These are phyloP conservation scores for Otolemur garnettii DNA, from an alignment of 2,113 vertebrate genomes.

Conservation along the genomic window DNA sequence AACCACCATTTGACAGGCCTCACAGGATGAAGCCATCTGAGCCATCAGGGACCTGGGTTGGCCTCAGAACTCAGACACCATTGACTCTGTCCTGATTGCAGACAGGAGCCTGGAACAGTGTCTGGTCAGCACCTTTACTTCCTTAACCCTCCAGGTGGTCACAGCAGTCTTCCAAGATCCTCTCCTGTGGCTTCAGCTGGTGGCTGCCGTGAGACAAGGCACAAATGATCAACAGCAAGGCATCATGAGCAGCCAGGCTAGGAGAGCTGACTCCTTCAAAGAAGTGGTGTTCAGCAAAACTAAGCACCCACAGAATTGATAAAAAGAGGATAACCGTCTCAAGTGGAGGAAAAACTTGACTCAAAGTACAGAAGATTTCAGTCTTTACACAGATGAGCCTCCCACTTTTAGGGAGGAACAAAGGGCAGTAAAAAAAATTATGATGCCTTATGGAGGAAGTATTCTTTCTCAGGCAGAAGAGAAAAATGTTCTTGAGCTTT, in stretches of 20 bases:
- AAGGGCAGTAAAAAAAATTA: background rate
- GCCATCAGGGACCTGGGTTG: background rate
- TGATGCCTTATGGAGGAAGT: rapidly evolving
- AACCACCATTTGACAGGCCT: too few species aligned
- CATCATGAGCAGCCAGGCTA: background rate
- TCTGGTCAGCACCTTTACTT: background rate
- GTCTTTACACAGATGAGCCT: background rate
- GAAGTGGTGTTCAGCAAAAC: slow-evolving; percentile 5
- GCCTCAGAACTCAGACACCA: background rate
- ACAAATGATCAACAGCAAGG: background rate
- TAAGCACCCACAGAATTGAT: background rate
- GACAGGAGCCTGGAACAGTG: background rate
- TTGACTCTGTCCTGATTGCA: background rate
- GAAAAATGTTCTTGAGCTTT: background rate
- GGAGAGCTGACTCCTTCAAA: background rate
- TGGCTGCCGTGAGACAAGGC: background rate
- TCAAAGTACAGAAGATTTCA: background rate
- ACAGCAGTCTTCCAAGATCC: background rate
- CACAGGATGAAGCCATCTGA: rapidly evolving
- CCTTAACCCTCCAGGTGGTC: background rate
- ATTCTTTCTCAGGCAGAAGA: background rate
- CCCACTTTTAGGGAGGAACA: background rate
- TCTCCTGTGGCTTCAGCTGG: background rate
- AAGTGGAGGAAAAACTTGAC: background rate
- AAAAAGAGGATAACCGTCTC: background rate